These are phyloP conservation scores for Stigmatopora nigra DNA, from an alignment of 2,113 vertebrate genomes.

Conservation along the genomic window DNA sequence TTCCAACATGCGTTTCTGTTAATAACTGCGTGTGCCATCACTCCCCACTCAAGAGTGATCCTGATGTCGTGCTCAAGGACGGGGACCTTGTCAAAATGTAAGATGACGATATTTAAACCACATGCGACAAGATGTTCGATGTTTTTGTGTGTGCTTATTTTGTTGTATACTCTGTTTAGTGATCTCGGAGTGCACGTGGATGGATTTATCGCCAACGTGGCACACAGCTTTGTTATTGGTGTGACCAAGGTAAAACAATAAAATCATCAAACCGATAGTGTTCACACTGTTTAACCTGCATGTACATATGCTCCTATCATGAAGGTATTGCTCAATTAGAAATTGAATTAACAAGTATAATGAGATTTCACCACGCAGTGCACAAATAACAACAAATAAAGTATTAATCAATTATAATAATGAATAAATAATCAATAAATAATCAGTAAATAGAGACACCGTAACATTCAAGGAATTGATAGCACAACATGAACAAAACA, in stretches of 20 bases:
- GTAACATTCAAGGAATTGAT: too few species aligned
- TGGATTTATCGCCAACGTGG: slow-evolving; percentile 91
- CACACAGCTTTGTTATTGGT: slow-evolving; percentile 84
- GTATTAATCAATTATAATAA: too few species aligned
- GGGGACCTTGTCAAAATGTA: slow-evolving; percentile 95
- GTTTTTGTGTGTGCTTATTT: not conserved
- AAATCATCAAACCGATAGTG: not conserved
- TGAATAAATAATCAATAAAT: too few species aligned
- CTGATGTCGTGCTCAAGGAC: slow-evolving; percentile 86
- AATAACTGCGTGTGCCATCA: slow-evolving; percentile 99
- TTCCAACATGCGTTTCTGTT: slow-evolving; percentile 93
- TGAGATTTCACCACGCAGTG: too few species aligned
- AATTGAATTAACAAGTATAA: too few species aligned
- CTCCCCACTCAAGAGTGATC: slow-evolving; percentile 95
- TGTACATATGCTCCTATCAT: not conserved
- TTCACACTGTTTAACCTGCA: not conserved
- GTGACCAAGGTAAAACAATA: slow-evolving; percentile 75
- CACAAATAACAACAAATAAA: too few species aligned
- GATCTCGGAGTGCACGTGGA: slow-evolving; percentile 92
- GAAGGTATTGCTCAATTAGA: too few species aligned
- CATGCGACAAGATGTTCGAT: not conserved
- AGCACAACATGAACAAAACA: too few species aligned
- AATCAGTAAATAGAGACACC: too few species aligned
- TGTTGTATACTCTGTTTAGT: slow-evolving; percentile 59
- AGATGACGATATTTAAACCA: slow-evolving; percentile 23